Percentiles rank a stretch among this genome's conserved stretches.
These are phyloP conservation scores for Cheirogaleus major DNA, from an alignment of 2,797 vertebrate genomes.

Conservation along the genomic window DNA sequence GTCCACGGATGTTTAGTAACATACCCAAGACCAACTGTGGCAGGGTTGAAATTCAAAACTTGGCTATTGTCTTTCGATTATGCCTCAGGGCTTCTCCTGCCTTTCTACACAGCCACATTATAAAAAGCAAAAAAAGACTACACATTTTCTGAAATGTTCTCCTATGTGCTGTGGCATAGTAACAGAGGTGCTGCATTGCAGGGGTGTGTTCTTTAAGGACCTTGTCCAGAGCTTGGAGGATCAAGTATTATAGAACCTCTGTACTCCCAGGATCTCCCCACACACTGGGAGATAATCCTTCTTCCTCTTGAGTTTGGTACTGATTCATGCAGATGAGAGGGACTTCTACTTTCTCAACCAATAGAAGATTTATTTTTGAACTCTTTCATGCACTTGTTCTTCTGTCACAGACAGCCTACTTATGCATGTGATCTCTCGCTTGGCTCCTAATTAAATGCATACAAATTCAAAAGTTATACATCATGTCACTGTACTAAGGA, in stretches of 20 bases:
- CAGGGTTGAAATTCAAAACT: neutral
- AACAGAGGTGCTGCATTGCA: neutral
- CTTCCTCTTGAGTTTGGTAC: neutral
- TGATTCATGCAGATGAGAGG: neutral
- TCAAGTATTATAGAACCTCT: neutral
- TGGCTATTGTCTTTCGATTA: neutral
- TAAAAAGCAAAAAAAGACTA: neutral
- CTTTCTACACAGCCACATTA: neutral
- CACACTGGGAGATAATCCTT: neutral
- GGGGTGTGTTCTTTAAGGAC: neutral
- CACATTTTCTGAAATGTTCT: neutral
- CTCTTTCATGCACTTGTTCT: neutral
- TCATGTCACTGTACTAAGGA: neutral
- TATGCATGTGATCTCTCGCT: neutral
- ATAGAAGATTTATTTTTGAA: neutral
- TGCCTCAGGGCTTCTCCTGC: neutral
- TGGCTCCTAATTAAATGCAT: neutral
- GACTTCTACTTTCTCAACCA: neutral
- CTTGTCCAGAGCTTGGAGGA: neutral
- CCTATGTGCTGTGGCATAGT: neutral
- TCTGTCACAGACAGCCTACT: neutral
- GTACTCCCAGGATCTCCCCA: neutral
- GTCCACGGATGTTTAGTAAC: neutral
- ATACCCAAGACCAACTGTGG: neutral
- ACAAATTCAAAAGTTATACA: neutral